phyloP scores from a whole-genome alignment of 2,797 vertebrate genomes.

The Dryobates pubescens region DNA sequence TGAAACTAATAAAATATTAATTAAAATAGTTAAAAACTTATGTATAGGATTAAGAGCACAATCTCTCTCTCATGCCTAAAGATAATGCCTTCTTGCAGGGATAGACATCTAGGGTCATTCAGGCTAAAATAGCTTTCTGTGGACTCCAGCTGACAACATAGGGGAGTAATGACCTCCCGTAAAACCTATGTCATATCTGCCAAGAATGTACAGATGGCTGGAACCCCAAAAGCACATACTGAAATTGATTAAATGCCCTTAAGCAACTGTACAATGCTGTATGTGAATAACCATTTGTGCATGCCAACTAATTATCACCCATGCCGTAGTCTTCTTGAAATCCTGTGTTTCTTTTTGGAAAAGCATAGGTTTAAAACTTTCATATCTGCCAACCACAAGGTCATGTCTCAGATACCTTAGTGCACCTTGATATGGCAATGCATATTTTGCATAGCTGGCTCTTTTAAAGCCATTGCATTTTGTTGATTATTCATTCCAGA shows the following conservation, averaged over 20 bases:
- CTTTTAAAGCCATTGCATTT: too few species aligned
- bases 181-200: neutral
- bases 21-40: neutral
- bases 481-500: too few species aligned
- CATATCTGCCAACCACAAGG: neutral
- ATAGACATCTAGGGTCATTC: neutral
- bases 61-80: neutral
- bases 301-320: neutral
- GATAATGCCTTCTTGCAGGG: neutral
- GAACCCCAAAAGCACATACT: neutral
- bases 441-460: too few species aligned
- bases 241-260: neutral
- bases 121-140: neutral
- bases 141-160: neutral
- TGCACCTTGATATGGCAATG: neutral
- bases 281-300: neutral
- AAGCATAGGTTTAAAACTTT: neutral
- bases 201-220: neutral
- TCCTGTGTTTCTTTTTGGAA: neutral
- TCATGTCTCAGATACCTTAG: neutral
- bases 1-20: neutral
- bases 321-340: neutral
- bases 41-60: neutral
- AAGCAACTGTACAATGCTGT: neutral
- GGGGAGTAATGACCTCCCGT: too few species aligned